Base-by-base conservation (phyloP, 2,797 vertebrate species). In the Cryptoprocta ferox region DNA sequence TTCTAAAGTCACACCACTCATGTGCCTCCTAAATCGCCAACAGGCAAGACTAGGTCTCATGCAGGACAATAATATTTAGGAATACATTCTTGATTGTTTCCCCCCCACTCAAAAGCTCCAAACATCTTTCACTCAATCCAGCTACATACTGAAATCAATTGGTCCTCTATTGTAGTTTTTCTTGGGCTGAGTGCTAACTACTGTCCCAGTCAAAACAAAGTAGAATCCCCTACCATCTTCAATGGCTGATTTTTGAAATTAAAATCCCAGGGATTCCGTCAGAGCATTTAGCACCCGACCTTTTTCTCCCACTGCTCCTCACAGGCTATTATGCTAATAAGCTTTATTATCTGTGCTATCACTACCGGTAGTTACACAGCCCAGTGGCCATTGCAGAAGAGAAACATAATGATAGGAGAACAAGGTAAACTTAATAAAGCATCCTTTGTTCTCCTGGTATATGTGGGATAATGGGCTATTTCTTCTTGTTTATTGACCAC, bases 371-470 rank as follows among this genome's bases (percentile, higher is more conserved):
- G 70, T 98, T 98, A 97, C 92, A 98, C 95, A 98, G 97, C 97
- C 97, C 96, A 96, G 97, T 95, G 76, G 65, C n/a, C 85, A 81
- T 94, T 96, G 92, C 79, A 89, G 90, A 98, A 96, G 45, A 80
- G 98, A 98, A 97, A 82, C 86, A 81, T 97, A 97, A 98, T 85
- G 97, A 95, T 91, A 97, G 92, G 97, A 95, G 96, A 98, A 97
- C 97, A 98, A 98, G 97, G 97, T 98, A 98, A 98, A 98, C 90
- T 75, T 98, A 98, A 98, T 98, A 98, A 98, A 98, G 84, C 94
- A 96, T 98, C 98, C 96, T 98, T 97, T 98, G 98, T 98, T 98
- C 97, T 98, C 95, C 75, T 83, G 93, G 59, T 80, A 68, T 95
- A 88, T 96, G 93, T 82, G 96, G 93, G 93, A 97, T 98, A 98